These are phyloP conservation scores for Dermochelys coriacea DNA, from an alignment of 2,797 vertebrate genomes.

Conservation along the genomic window DNA sequence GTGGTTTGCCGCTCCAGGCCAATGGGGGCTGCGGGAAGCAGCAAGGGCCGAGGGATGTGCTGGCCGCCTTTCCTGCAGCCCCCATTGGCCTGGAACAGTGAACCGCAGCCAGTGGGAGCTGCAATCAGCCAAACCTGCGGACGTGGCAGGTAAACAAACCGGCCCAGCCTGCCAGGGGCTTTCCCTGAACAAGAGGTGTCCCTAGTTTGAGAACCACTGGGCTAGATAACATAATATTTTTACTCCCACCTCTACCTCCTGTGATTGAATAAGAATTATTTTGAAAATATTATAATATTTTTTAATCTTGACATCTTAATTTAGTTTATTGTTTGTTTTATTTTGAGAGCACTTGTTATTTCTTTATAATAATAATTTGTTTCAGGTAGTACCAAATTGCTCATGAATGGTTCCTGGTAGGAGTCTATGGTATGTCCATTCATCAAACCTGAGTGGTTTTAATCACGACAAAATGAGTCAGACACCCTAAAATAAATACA, in stretches of 20 bases:
- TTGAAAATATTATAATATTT: not conserved
- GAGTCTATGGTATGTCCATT: not conserved
- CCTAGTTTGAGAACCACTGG: too few species aligned
- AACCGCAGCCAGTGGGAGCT: too few species aligned
- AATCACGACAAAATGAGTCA: not conserved
- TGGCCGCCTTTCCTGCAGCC: too few species aligned
- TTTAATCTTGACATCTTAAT: not conserved
- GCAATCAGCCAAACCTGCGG: too few species aligned
- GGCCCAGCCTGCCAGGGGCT: too few species aligned
- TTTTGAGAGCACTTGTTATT: not conserved
- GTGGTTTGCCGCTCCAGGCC: too few species aligned
- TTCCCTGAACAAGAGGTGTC: too few species aligned
- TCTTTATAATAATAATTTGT: not conserved
- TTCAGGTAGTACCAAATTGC: not conserved
- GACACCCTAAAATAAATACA: not conserved
- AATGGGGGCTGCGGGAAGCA: too few species aligned
- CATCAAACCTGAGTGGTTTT: not conserved
- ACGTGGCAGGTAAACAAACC: too few species aligned
- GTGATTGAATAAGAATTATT: not conserved
- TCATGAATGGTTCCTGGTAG: not conserved
- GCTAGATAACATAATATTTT: constrained; percentile 40
- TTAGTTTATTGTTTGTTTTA: not conserved
- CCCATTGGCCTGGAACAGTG: too few species aligned
- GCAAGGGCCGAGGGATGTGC: too few species aligned
- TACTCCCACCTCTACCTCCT: not conserved